These are phyloP conservation scores for Nomada flava DNA, from an alignment of 2,888 invertebrate species.

Conservation along the genomic window DNA sequence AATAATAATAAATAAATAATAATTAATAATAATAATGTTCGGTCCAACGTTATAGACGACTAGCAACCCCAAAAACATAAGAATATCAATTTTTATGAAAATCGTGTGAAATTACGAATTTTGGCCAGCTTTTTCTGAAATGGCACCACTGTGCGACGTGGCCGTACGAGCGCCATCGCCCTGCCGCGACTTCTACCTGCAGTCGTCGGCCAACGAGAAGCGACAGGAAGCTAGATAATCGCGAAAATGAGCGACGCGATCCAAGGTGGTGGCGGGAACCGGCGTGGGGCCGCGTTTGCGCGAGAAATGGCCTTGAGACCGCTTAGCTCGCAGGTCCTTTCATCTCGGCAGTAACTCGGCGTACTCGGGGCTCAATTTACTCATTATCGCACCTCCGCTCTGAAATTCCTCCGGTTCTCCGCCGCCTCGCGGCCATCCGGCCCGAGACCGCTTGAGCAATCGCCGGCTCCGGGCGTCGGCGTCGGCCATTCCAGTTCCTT, in stretches of 20 bases:
- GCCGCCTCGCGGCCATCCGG: constrained; percentile 40
- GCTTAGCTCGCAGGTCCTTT: constrained; percentile 58
- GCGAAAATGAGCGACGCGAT: constrained; percentile 20
- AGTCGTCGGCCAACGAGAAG: constrained; percentile 24
- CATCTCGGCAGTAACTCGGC: constrained; percentile 50
- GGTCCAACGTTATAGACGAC: too few relatives aligned
- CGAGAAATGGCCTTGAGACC: constrained; percentile 58
- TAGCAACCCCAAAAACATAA: too few relatives aligned
- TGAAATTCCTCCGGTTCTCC: constrained; percentile 62
- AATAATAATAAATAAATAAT: too few relatives aligned
- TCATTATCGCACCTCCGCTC: constrained; percentile 76
- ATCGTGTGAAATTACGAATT: too few relatives aligned
- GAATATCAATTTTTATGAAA: too few relatives aligned
- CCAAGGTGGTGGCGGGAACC: constrained; percentile 25
- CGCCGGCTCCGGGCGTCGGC: constrained; percentile 14
- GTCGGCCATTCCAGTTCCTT: constrained; percentile 54
- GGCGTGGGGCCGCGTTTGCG: constrained; percentile 34
- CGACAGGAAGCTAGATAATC: constrained; percentile 53
- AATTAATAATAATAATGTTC: too few relatives aligned
- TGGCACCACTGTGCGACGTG: too few relatives aligned
- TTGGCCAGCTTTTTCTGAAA: too few relatives aligned
- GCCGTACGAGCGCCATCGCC: constrained; percentile 1
- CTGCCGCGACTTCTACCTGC: constrained; percentile 2
- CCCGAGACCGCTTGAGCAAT: constrained; percentile 21
- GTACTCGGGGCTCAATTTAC: constrained; percentile 68